Evolutionary conservation across 2,113 vertebrate genomes (phyloP).

Genomic region (Cynocephalus volans): DNA sequence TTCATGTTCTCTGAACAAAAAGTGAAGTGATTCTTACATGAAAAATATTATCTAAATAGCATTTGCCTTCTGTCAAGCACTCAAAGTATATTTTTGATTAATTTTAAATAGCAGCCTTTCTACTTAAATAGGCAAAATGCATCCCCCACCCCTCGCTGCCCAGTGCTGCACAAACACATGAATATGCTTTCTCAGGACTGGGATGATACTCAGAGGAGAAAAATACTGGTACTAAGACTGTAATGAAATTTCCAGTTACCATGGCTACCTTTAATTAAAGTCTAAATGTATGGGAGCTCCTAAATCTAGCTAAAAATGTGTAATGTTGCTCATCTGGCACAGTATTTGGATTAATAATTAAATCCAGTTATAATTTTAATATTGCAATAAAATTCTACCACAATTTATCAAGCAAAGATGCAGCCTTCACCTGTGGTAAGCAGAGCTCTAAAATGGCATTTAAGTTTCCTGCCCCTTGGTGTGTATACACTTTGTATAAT

Average conservation of each 20-base stretch:
- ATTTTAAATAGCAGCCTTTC: slow-evolving; percentile 51
- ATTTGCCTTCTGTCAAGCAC: slow-evolving; percentile 36
- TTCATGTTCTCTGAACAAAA: slow-evolving; percentile 59
- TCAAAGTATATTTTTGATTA: neutral
- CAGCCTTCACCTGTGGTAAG: neutral
- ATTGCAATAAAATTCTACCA: slow-evolving; percentile 10
- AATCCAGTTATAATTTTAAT: slow-evolving; percentile 56
- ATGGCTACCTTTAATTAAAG: slow-evolving; percentile 84
- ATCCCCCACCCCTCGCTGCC: neutral
- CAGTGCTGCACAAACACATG: neutral
- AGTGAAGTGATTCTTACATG: neutral
- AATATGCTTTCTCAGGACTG: neutral
- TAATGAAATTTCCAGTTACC: slow-evolving; percentile 84
- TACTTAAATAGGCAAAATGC: neutral
- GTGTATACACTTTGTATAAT: neutral
- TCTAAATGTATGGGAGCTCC: slow-evolving; percentile 74
- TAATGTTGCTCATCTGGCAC: slow-evolving; percentile 76
- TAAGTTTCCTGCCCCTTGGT: neutral
- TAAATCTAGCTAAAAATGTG: slow-evolving; percentile 78
- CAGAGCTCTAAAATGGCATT: neutral
- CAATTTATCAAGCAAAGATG: neutral
- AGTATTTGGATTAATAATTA: slow-evolving; percentile 82
- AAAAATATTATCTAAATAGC: slow-evolving; percentile 6
- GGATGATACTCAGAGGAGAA: slow-evolving; percentile 48
- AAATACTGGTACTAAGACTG: slow-evolving; percentile 64